Conservation (phyloP, 2,113 vertebrate genomes). For the Otis tarda region DNA sequence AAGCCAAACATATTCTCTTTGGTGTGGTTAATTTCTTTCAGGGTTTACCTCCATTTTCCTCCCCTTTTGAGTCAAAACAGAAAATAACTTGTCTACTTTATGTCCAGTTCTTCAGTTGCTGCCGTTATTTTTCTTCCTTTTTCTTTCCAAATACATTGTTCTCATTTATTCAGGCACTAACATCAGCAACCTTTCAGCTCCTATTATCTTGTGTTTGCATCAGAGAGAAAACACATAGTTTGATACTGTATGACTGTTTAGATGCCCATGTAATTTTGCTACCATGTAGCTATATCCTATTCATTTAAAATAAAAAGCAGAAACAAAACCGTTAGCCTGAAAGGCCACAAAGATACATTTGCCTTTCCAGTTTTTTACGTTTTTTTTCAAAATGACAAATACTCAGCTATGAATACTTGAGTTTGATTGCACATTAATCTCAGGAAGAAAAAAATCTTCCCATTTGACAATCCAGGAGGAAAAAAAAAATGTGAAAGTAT, state of each 20-base stretch:
- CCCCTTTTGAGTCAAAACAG: neutral
- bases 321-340: neutral
- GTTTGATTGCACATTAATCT: neutral
- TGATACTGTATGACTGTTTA: neutral
- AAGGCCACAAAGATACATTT: constrained; percentile 37
- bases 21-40: neutral
- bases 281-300: neutral
- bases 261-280: neutral
- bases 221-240: neutral
- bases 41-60: accelerated
- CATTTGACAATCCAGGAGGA: neutral
- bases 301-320: neutral
- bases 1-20: neutral
- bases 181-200: neutral
- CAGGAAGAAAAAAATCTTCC: neutral
- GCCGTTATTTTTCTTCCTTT: neutral
- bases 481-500: neutral
- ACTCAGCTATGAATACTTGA: constrained; percentile 31
- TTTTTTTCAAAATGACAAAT: constrained; percentile 35
- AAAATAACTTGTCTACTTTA: neutral
- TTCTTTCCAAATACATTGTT: neutral
- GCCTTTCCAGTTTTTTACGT: neutral
- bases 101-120: neutral
- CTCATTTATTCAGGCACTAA: neutral
- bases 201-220: neutral